Percentiles rank a stretch among this genome's conserved stretches.
These are phyloP conservation scores for Hycleus cichorii DNA, from an alignment of 1,140 invertebrate genomes.

Conservation along the genomic window DNA sequence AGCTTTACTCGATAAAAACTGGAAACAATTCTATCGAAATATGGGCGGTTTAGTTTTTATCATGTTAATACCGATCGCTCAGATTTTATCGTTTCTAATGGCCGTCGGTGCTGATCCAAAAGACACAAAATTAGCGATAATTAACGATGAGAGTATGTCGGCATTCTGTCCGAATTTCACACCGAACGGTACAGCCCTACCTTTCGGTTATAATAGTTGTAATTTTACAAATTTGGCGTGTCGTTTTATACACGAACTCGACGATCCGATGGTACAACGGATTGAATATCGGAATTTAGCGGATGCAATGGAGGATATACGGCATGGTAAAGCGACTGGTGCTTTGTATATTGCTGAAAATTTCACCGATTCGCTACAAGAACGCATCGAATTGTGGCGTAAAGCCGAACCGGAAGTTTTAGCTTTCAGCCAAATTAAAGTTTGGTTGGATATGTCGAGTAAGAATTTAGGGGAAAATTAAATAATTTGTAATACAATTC, in stretches of 20 bases:
- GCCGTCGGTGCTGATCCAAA: conserved; percentile 72
- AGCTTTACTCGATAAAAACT: conserved; percentile 32
- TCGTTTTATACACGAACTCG: conserved; percentile 46
- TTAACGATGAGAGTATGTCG: conserved; percentile 61
- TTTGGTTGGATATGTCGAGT: conserved; percentile 69
- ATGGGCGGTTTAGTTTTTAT: conserved; percentile 50
- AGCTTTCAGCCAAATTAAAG: conserved; percentile 50
- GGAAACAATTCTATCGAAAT: conserved; percentile 32
- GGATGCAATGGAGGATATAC: conserved; percentile 53
- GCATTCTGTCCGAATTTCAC: conserved; percentile 37
- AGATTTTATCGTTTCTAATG: conserved; percentile 72
- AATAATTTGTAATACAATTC: neutral
- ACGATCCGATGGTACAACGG: conserved; percentile 42
- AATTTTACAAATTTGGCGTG: conserved; percentile 51
- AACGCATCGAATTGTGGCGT: conserved; percentile 49
- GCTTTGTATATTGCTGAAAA: conserved; percentile 64
- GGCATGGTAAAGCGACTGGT: conserved; percentile 56
- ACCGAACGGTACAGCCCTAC: conserved; percentile 23
- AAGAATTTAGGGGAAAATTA: conserved; percentile 28
- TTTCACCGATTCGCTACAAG: conserved; percentile 60
- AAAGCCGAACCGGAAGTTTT: conserved; percentile 45
- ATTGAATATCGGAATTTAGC: conserved; percentile 44
- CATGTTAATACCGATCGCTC: conserved; percentile 53
- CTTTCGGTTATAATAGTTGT: conserved; percentile 39
- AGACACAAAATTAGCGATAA: conserved; percentile 62